Evolutionary conservation across 2,797 vertebrate species (phyloP), one percentile per base, ranked within the genome.

Genomic region (Limosa lapponica): DNA sequence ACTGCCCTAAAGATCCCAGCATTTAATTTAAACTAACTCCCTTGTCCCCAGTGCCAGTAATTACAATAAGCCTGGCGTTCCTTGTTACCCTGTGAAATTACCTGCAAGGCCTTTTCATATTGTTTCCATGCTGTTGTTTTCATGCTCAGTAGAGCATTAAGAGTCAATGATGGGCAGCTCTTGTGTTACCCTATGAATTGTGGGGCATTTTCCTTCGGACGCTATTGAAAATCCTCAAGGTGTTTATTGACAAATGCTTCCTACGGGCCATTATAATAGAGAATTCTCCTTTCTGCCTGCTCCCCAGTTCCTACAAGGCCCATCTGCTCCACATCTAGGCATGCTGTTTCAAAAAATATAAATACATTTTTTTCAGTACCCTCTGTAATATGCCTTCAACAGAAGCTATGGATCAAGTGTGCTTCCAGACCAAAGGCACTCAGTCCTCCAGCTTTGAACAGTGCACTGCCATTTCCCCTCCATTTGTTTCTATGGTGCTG

Each of bases 401-500:
- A 59, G 93, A 90, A 97, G 88, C 87, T 18, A 81, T 85, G 48
- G 73, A 74, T 92, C 64, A 90, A 75, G 65, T 25, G 4, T 43
- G 46, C 52, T 89, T 77, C 87, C 78, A 49, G 92, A 86, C 52
- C 65, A 87, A 85, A 95, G 73, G 82, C 82, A 71, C 66, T 39
- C 57, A 66, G 82, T 94, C 49, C 85, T 91, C 62, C 72, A 86
- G 90, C 83, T 89, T 44, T 0, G 69, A 83, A 5, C 23, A 11
- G 71, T 14, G 75, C 6, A 25, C 89, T 94, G 86, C 87, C 93
- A 91, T 97, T 96, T 96, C 93, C 94, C 48, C 64, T 93, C 93
- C 95, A 97, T 97, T 95, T 96, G 85, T 97, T 97, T 96, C 96
- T 23, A 10, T 28, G 86, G 95, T 41, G 24, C 93, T 66, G 79